These are phyloP conservation scores for Epinotia brunnichana DNA, from an alignment of 2,888 invertebrate genomes.

Conservation along the genomic window DNA sequence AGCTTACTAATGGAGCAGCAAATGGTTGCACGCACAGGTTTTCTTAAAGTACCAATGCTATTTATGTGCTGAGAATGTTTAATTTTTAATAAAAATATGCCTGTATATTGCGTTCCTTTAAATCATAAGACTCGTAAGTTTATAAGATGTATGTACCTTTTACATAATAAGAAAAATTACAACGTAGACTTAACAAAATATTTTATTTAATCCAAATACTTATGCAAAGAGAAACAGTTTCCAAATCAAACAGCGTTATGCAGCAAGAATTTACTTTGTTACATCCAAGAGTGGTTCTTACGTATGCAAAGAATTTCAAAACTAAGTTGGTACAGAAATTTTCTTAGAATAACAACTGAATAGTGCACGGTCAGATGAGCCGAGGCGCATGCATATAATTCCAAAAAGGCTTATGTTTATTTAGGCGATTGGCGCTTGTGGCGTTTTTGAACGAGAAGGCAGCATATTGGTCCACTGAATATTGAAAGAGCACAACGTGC, in stretches of 20 bases:
- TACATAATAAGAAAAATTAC: not conserved
- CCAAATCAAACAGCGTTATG: conserved; percentile 37
- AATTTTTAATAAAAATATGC: too few relatives aligned
- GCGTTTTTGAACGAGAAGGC: not conserved
- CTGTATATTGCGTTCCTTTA: too few relatives aligned
- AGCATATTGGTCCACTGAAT: conserved; percentile 29
- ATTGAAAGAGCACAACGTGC: conserved; percentile 28
- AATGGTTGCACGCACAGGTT: too few relatives aligned
- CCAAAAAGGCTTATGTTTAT: not conserved
- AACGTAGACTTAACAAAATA: conserved; percentile 25
- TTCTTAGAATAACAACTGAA: conserved; percentile 32
- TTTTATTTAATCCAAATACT: conserved; percentile 22
- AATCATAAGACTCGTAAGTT: not conserved
- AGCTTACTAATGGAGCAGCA: too few relatives aligned
- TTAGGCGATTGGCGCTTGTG: not conserved
- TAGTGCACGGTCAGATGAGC: conserved; percentile 27
- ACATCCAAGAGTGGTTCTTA: conserved; percentile 33
- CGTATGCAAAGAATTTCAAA: conserved; percentile 41
- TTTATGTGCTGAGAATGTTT: too few relatives aligned
- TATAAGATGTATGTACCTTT: not conserved
- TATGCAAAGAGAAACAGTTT: conserved; percentile 22
- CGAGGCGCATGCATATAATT: not conserved
- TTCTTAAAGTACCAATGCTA: too few relatives aligned
- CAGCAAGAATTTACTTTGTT: conserved; percentile 41
- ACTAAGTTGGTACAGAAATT: conserved; percentile 26